A percentile compares a stretch with the other conserved stretches of the same genome.
These are phyloP conservation scores for Iguana delicatissima DNA, from an alignment of 2,797 vertebrate genomes.

Conservation along the genomic window DNA sequence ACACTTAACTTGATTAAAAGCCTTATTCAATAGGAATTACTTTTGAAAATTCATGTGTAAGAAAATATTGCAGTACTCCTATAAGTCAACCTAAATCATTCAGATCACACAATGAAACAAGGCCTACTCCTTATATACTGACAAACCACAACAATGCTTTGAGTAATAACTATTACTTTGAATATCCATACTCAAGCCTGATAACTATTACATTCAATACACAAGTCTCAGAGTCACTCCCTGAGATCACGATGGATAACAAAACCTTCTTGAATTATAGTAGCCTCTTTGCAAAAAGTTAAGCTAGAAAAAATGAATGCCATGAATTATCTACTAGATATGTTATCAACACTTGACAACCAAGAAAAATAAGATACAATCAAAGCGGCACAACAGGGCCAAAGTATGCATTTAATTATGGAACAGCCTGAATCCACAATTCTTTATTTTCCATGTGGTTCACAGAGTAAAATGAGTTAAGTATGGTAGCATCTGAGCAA, in stretches of 20 bases:
- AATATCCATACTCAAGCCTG: neutral
- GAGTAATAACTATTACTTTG: neutral
- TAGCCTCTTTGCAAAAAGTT: neutral
- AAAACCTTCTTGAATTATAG: neutral
- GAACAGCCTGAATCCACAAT: neutral
- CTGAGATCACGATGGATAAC: neutral
- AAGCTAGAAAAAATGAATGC: neutral
- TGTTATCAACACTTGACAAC: neutral
- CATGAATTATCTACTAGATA: neutral
- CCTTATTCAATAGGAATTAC: neutral
- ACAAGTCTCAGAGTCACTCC: neutral
- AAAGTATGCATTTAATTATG: neutral
- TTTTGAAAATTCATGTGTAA: neutral
- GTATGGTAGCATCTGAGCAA: neutral
- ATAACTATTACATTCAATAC: neutral
- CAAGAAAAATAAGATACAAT: neutral
- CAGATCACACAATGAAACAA: neutral
- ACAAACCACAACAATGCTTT: neutral
- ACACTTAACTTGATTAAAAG: neutral
- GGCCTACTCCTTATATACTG: neutral
- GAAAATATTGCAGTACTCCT: neutral
- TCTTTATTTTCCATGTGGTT: neutral
- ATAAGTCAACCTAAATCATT: neutral
- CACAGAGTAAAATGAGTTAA: neutral
- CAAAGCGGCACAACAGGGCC: neutral